Evolutionary conservation across 2,888 invertebrate species (phyloP).

Genomic region (Drepanosiphum platanoidis): DNA sequence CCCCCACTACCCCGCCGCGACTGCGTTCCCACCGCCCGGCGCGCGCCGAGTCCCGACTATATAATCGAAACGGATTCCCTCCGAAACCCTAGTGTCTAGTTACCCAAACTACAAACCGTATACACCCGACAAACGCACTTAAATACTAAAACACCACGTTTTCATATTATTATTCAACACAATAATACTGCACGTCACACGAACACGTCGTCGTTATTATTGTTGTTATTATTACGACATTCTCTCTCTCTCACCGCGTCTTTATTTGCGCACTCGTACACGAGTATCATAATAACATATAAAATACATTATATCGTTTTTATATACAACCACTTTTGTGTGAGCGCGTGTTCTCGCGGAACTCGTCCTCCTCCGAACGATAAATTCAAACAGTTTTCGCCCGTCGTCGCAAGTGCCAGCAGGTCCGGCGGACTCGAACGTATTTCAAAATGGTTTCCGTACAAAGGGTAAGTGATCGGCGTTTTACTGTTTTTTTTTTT

Average conservation of each 20-base stretch:
- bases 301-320: no score
- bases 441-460: conserved; percentile 42
- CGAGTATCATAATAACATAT: background rate
- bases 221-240: no score
- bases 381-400: background rate
- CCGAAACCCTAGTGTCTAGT: conserved; percentile 54
- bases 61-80: conserved; percentile 55
- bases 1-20: conserved; percentile 2
- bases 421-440: background rate
- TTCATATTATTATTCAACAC: no score
- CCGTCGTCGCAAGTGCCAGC: background rate
- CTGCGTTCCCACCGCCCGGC: conserved; percentile 30
- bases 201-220: no score
- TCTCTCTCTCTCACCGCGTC: background rate
- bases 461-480: conserved; percentile 42
- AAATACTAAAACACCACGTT: background rate
- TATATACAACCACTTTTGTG: no score
- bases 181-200: background rate
- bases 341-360: background rate
- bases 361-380: no score
- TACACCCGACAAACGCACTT: background rate
- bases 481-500: background rate
- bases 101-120: conserved; percentile 44
- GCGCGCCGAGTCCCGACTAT: conserved; percentile 42
- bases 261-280: background rate